Base-by-base conservation (phyloP, 2,888 invertebrate species). In the Brachyptera risi region DNA sequence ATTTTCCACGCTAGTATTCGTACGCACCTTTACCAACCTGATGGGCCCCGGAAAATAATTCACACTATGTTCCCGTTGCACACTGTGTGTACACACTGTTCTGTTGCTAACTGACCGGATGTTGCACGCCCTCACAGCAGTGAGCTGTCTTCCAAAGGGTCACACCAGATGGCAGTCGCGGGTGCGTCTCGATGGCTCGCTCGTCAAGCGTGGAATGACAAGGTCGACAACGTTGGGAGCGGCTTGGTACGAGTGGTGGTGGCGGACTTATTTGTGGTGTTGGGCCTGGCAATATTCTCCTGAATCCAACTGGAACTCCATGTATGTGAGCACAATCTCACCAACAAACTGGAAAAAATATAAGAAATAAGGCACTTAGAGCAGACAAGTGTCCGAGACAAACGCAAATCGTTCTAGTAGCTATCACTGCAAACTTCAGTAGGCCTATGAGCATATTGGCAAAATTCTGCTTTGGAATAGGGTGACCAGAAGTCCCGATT, bases 271-370 rank as follows among this genome's bases (percentile, higher is more conserved):
- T 91, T 92, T 92, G 93, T 94, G 94, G 93, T 94, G 94, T 89
- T 95, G 95, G 80, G 94, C 94, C 87, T 93, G 93, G 90, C 95
- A 95, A 86, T 93, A 95, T 84, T 95, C 94, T 84, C 93, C 92
- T 82, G 93, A 94, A 87, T 93, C 93, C 87, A 93, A 90, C 84
- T 91, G 89, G 91, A 94, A 94, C 93, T 92, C 92, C 92, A 92
- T 92, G 89, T 89, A 63, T 61, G 61, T 65, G 61, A 62, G 60
- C 50, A 62, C 62, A 54, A 56, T 63, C 63, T 59, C 65, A 59
- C 63, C 61, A 56, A 56, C 40, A 49, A 63, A 61, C 63, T 65
- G 63, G 13, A 65, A 65, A 51, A 60, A 27, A 58, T 21, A 15
- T 31, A 15, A 37, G 9, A 2, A 59, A 9, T 15, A 21, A 9